Evolutionary conservation across 2,888 invertebrate genomes (phyloP).

Genomic region (Octonoba sinensis): DNA sequence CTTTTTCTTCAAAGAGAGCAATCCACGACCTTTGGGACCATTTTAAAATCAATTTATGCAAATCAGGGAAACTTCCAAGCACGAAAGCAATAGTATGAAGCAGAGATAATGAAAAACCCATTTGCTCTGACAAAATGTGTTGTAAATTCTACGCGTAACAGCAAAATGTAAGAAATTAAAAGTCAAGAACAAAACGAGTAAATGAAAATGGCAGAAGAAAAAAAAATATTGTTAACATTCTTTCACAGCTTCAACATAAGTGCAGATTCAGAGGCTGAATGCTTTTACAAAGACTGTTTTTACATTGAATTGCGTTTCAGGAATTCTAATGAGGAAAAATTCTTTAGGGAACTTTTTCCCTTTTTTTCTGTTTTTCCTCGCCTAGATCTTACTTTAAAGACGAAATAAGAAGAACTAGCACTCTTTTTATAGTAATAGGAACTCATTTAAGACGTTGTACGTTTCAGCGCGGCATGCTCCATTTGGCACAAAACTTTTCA

Average conservation of each 20-base stretch:
- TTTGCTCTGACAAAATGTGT: slow-evolving; percentile 29
- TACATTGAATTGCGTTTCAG: slow-evolving; percentile 54
- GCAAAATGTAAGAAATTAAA: slow-evolving; percentile 34
- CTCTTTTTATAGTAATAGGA: slow-evolving; percentile 27
- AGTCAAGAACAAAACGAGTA: slow-evolving; percentile 29
- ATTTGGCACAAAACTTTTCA: slow-evolving; percentile 23
- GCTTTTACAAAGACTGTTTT: slow-evolving; percentile 60
- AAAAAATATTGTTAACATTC: slow-evolving; percentile 25
- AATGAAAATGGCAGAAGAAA: background rate
- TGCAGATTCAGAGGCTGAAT: slow-evolving; percentile 46
- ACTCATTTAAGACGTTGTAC: slow-evolving; percentile 36
- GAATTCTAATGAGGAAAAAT: slow-evolving; percentile 59
- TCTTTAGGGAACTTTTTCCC: slow-evolving; percentile 49
- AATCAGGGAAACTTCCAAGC: background rate
- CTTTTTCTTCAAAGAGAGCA: too few relatives aligned
- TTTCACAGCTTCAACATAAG: slow-evolving; percentile 23
- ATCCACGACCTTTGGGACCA: background rate
- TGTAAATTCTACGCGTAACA: slow-evolving; percentile 36
- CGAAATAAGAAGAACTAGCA: slow-evolving; percentile 18
- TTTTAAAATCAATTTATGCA: slow-evolving; percentile 26
- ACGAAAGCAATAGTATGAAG: background rate
- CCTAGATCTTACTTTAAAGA: slow-evolving; percentile 24
- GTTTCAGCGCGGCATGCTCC: slow-evolving; percentile 19
- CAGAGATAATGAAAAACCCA: slow-evolving; percentile 36
- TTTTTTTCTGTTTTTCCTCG: slow-evolving; percentile 9